Evolutionary conservation across 2,113 vertebrate genomes (phyloP).

Genomic region (Paratilapia polleni): DNA sequence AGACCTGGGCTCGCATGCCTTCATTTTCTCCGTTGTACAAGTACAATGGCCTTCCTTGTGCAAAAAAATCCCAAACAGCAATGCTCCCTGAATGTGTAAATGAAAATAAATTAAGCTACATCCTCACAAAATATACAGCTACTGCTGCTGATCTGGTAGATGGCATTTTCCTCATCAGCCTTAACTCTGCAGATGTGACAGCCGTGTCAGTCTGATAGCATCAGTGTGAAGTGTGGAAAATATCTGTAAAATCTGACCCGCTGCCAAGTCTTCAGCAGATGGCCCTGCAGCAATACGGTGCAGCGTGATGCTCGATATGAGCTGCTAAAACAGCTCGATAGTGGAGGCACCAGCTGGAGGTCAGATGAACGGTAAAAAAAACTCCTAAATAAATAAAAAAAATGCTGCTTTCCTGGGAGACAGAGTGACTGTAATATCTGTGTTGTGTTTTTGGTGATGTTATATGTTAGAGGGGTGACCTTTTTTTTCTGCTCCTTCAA

Average conservation of each 20-base stretch:
- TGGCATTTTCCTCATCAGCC: constrained; percentile 33
- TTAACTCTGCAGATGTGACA: constrained; percentile 30
- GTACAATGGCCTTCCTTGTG: not conserved
- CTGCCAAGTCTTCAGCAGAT: constrained; percentile 66
- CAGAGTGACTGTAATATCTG: not conserved
- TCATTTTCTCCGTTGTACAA: not conserved
- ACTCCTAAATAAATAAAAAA: not conserved
- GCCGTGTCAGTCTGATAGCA: constrained; percentile 42
- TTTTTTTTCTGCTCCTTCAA: not conserved
- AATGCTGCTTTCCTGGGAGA: constrained; percentile 23
- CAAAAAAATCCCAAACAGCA: not conserved
- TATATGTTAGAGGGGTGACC: not conserved
- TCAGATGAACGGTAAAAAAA: constrained; percentile 15
- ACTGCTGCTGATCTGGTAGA: not conserved
- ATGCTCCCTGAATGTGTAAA: not conserved
- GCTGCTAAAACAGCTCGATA: constrained; percentile 41
- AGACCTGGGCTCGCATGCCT: not conserved
- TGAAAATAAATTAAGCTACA: not conserved
- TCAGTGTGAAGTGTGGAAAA: constrained; percentile 35
- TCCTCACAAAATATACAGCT: not conserved
- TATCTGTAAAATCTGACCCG: constrained; percentile 54
- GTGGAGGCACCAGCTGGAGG: constrained; percentile 57
- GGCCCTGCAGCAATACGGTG: constrained; percentile 42
- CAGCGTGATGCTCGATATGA: constrained; percentile 32
- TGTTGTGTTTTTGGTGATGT: not conserved